These are phyloP conservation scores for Enteromius viviparus DNA, from an alignment of 2,797 vertebrate genomes.

Conservation along the genomic window DNA sequence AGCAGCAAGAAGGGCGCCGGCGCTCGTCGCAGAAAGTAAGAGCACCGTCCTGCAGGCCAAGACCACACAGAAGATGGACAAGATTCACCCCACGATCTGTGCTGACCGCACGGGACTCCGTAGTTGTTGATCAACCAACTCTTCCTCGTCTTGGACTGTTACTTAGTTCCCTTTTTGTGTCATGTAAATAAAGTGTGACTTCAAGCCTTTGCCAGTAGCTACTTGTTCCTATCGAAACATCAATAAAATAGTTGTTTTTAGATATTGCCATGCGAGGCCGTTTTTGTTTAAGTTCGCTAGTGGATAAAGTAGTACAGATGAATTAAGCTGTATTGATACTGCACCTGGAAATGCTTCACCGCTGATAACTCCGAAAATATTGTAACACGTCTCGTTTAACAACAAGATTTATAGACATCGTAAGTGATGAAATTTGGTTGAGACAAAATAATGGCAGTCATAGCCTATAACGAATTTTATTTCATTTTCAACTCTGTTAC, in stretches of 20 bases:
- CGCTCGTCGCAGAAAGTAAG: constrained; percentile 95
- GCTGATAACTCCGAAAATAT: neutral
- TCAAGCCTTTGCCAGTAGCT: constrained; percentile 57
- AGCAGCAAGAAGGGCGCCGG: constrained; percentile 97
- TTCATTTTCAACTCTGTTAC: neutral
- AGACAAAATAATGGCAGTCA: neutral
- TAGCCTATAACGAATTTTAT: neutral
- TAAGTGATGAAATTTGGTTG: neutral
- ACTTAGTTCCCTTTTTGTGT: constrained; percentile 68
- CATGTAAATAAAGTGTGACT: constrained; percentile 85
- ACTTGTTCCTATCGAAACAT: constrained; percentile 50
- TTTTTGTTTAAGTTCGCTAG: neutral
- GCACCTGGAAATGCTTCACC: neutral
- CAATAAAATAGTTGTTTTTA: constrained; percentile 55
- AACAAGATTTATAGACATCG: neutral
- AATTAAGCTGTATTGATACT: neutral
- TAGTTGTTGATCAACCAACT: constrained; percentile 55
- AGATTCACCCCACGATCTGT: constrained; percentile 70
- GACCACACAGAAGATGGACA: constrained; percentile 67
- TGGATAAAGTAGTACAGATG: neutral
- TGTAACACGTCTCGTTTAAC: neutral
- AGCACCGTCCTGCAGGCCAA: constrained; percentile 21
- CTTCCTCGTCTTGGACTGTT: constrained; percentile 54
- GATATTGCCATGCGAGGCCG: constrained; percentile 16
- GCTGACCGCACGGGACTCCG: constrained; percentile 45